A percentile compares a stretch with the other conserved stretches of the same genome.
Evolutionary conservation across 2,113 vertebrate species (phyloP).

Genomic region (Aramus guarauna): DNA sequence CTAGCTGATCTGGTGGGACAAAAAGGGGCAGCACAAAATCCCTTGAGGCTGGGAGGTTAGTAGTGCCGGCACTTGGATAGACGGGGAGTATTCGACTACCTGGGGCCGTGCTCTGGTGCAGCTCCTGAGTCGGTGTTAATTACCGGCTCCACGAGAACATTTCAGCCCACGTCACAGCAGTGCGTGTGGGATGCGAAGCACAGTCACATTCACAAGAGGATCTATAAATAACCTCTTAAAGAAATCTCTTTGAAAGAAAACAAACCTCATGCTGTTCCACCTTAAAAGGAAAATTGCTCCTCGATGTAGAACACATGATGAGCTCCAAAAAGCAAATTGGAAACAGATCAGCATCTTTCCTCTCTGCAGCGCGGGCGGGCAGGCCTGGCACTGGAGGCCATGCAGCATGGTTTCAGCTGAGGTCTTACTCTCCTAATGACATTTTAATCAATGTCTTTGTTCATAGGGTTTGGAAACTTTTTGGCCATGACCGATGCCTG

Average conservation of each 20-base stretch:
- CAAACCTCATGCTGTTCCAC: slow-evolving; percentile 31
- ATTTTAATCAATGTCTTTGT: not conserved
- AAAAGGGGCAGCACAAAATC: not conserved
- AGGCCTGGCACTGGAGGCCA: not conserved
- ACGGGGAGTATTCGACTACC: not conserved
- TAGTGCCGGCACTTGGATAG: not conserved
- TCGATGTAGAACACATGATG: not conserved
- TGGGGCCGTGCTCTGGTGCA: not conserved
- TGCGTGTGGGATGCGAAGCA: not conserved
- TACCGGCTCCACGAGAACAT: not conserved
- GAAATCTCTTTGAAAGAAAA: slow-evolving; percentile 18
- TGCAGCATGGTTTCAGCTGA: not conserved
- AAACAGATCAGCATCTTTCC: slow-evolving; percentile 58
- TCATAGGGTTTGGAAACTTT: not conserved
- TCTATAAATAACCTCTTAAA: slow-evolving; percentile 28
- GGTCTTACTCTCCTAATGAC: not conserved
- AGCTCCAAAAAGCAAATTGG: slow-evolving; percentile 67
- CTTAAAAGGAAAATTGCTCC: slow-evolving; percentile 46
- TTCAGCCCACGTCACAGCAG: not conserved
- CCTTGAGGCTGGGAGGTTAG: accelerated
- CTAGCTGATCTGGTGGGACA: too few species aligned
- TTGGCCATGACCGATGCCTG: not conserved
- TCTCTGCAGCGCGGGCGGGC: not conserved
- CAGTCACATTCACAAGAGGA: not conserved
- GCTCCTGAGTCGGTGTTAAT: not conserved